These are phyloP conservation scores for Dexiosoma caninum DNA, from an alignment of 2,888 invertebrate genomes.

Conservation along the genomic window DNA sequence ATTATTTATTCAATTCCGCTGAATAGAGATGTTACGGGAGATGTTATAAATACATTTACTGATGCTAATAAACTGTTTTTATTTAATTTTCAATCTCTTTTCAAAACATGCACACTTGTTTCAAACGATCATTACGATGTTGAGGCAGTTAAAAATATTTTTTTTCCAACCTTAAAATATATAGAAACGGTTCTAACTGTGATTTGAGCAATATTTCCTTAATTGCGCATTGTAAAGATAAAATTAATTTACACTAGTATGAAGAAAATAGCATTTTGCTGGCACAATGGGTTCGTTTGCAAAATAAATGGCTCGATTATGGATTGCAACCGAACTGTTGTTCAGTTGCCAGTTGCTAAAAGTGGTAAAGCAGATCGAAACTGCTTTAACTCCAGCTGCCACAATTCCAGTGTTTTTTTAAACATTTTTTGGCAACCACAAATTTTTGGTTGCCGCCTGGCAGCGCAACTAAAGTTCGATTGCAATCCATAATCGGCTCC, in stretches of 20 bases:
- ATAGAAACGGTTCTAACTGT: not conserved
- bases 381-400: too few species aligned
- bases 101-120: not conserved
- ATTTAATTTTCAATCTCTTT: not conserved
- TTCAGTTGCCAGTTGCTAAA: too few species aligned
- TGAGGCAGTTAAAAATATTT: not conserved
- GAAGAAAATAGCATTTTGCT: not conserved
- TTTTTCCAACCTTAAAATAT: not conserved
- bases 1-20: too few species aligned
- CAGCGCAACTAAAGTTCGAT: too few species aligned
- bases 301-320: too few species aligned
- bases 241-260: slow-evolving; percentile 19
- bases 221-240: slow-evolving; percentile 34
- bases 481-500: too few species aligned
- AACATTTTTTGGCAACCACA: too few species aligned
- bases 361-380: too few species aligned
- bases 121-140: not conserved
- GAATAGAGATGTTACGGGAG: not conserved
- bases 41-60: not conserved
- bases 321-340: too few species aligned
- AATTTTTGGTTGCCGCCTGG: too few species aligned
- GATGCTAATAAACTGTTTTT: not conserved
- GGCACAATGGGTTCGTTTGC: not conserved
- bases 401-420: too few species aligned
- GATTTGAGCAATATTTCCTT: not conserved